Evolutionary conservation across 2,797 vertebrate genomes (phyloP).

Genomic region (Podarcis lilfordi): DNA sequence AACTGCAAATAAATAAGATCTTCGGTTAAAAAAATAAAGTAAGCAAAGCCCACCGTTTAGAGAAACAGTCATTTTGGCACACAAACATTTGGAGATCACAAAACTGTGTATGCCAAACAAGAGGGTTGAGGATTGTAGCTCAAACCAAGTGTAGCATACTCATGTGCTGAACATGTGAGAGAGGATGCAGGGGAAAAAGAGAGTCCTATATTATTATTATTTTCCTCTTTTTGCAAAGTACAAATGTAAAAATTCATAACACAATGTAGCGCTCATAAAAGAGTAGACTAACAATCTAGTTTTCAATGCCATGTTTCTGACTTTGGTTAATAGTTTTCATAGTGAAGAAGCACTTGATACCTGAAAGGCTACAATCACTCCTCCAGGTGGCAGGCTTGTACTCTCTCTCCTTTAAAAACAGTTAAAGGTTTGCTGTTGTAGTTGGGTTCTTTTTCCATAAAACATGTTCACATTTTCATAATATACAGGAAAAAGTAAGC

Average conservation of each 20-base stretch:
- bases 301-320: constrained; percentile 90
- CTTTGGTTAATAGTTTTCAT: constrained; percentile 98
- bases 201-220: constrained; percentile 44
- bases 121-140: constrained; percentile 42
- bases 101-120: constrained; percentile 46
- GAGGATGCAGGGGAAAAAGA: constrained; percentile 61
- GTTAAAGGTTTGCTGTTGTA: constrained; percentile 73
- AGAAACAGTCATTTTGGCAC: constrained; percentile 74
- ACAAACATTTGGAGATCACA: constrained; percentile 64
- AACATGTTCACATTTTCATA: constrained; percentile 82
- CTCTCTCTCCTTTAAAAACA: constrained; percentile 77
- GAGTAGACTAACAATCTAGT: constrained; percentile 81
- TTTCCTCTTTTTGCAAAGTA: constrained; percentile 80
- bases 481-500: constrained; percentile 81
- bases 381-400: constrained; percentile 85
- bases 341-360: constrained; percentile 85
- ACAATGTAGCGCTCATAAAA: constrained; percentile 89
- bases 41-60: constrained; percentile 52
- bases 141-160: constrained; percentile 53
- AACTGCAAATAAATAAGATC: constrained; percentile 51
- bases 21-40: constrained; percentile 38
- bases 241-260: constrained; percentile 92
- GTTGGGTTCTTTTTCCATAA: constrained; percentile 77
- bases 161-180: constrained; percentile 46
- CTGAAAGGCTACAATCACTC: constrained; percentile 76